phyloP scores from a whole-genome alignment of 2,888 invertebrate species.

The Heliconius charithonia region DNA sequence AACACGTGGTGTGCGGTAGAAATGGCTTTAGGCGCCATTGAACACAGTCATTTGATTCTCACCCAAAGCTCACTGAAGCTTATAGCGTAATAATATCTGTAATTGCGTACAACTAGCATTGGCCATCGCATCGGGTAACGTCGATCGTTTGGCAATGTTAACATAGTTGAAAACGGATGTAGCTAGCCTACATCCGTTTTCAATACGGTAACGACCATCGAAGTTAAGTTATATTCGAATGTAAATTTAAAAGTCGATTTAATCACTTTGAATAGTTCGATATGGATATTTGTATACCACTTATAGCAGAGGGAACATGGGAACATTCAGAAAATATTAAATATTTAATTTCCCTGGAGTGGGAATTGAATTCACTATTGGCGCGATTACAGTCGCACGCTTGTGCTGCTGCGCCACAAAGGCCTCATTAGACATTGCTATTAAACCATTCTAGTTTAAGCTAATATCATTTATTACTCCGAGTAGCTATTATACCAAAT shows the following conservation, averaged over 20 bases:
- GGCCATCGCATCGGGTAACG: conserved; percentile 40
- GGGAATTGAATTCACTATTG: not conserved
- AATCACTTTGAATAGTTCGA: not conserved
- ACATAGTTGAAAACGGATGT: conserved; percentile 16
- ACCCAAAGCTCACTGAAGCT: conserved; percentile 49
- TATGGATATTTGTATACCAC: not conserved
- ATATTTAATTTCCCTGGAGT: too few relatives aligned
- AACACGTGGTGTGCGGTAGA: conserved; percentile 45
- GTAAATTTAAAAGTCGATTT: not conserved
- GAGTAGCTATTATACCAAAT: too few relatives aligned
- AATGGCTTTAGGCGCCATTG: conserved; percentile 45
- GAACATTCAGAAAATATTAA: too few relatives aligned
- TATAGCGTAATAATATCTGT: conserved; percentile 48
- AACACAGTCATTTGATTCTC: conserved; percentile 51
- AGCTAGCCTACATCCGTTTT: conserved; percentile 37
- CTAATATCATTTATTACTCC: too few relatives aligned
- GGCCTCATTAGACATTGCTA: too few relatives aligned
- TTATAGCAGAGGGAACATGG: too few relatives aligned
- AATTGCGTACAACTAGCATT: conserved; percentile 47
- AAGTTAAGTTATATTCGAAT: not conserved
- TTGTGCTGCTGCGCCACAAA: too few relatives aligned
- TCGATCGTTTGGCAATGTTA: conserved; percentile 40
- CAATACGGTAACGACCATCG: conserved; percentile 22
- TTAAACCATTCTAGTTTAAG: too few relatives aligned
- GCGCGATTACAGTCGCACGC: not conserved